Percentiles rank a stretch among this genome's conserved stretches.
Evolutionary conservation across 2,888 invertebrate species (phyloP).

Genomic region (Arrhopalites spinosus): DNA sequence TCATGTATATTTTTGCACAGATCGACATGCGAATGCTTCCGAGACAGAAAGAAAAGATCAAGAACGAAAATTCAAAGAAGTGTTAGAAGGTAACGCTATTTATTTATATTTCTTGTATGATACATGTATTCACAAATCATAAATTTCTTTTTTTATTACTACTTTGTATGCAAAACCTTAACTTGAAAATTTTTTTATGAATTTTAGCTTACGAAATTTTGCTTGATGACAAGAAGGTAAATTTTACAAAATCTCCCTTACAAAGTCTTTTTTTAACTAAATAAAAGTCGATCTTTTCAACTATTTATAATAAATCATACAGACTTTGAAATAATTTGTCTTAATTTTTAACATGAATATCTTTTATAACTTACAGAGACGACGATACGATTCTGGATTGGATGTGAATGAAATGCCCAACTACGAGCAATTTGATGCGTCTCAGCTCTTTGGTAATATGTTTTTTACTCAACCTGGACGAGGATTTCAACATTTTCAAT

Average conservation of each 20-base stretch:
- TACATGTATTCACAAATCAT: too few relatives aligned
- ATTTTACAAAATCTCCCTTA: too few relatives aligned
- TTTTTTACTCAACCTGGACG: constrained; percentile 29
- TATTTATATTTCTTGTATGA: too few relatives aligned
- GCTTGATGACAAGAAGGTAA: constrained; percentile 90
- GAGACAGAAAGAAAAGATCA: constrained; percentile 85
- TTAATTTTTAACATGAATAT: too few relatives aligned
- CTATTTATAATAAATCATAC: too few relatives aligned
- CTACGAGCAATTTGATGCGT: constrained; percentile 22
- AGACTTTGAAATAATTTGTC: too few relatives aligned
- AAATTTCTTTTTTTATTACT: too few relatives aligned
- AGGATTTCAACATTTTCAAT: constrained; percentile 38
- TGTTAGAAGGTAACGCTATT: constrained; percentile 70
- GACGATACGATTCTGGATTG: constrained; percentile 88
- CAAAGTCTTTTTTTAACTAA: too few relatives aligned
- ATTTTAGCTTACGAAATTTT: constrained; percentile 79
- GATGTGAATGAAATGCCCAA: constrained; percentile 74
- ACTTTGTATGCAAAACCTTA: too few relatives aligned
- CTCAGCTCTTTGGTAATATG: constrained; percentile 27
- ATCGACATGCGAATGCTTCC: constrained; percentile 87
- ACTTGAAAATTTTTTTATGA: too few relatives aligned
- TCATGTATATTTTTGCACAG: constrained; percentile 62
- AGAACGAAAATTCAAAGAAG: constrained; percentile 91
- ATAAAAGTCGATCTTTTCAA: too few relatives aligned
- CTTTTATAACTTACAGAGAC: too few relatives aligned